phyloP scores from a whole-genome alignment of 2,797 vertebrate species.

The Phataginus tricuspis region DNA sequence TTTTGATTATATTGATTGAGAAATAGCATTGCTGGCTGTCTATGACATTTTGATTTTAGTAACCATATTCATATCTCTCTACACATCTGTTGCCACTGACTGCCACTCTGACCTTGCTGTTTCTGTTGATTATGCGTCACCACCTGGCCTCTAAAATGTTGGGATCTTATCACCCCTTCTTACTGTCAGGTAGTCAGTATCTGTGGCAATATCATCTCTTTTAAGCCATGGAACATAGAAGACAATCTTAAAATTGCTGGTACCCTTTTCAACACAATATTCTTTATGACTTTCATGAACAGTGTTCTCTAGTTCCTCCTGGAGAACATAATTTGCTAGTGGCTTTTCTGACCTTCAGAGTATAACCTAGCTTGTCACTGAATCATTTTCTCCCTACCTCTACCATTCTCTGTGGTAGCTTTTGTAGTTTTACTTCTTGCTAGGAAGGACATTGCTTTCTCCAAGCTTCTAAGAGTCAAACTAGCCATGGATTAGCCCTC shows the following conservation, averaged over 20 bases:
- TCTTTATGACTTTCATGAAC: not conserved
- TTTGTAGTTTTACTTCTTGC: not conserved
- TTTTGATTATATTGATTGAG: slow-evolving; percentile 64
- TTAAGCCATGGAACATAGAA: not conserved
- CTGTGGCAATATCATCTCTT: not conserved
- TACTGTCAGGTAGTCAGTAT: not conserved
- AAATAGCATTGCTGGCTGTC: slow-evolving; percentile 45
- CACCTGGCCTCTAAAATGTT: not conserved
- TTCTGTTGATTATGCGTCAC: not conserved
- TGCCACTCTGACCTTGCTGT: slow-evolving; percentile 18
- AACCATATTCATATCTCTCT: not conserved
- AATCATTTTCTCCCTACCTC: not conserved
- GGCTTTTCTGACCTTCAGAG: not conserved
- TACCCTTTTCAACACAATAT: not conserved
- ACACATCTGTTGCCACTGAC: not conserved
- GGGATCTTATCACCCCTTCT: not conserved
- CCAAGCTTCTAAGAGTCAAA: not conserved
- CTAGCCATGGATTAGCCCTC: not conserved
- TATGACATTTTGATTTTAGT: slow-evolving; percentile 38
- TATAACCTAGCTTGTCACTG: not conserved
- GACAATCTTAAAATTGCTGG: not conserved
- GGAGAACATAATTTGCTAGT: not conserved
- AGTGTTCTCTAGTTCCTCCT: not conserved
- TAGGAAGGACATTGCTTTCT: not conserved
- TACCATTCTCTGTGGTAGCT: not conserved